phyloP scores from a whole-genome alignment of 2,113 vertebrate species.

The Catharus fuscescens region DNA sequence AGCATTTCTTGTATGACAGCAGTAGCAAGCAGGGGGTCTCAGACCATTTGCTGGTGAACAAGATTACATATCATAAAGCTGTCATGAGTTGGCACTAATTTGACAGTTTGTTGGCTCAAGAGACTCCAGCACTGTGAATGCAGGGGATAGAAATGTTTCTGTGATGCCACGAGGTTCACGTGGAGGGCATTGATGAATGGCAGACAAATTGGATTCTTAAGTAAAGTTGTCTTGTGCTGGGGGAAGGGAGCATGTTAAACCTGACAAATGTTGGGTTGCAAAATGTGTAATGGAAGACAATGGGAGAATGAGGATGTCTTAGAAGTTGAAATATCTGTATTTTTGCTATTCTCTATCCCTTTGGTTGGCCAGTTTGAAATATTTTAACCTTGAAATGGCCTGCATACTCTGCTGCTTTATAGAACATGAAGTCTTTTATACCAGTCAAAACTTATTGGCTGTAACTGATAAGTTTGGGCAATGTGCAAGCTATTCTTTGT shows the following conservation, averaged over 20 bases:
- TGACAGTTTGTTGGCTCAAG: constrained; percentile 70
- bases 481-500: background rate
- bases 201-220: constrained; percentile 55
- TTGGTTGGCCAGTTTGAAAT: background rate
- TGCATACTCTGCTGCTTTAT: background rate
- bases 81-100: constrained; percentile 69
- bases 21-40: constrained; percentile 60
- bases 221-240: constrained; percentile 30
- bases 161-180: constrained; percentile 35
- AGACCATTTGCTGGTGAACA: constrained; percentile 67
- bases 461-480: background rate
- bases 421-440: background rate
- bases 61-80: constrained; percentile 73
- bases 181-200: constrained; percentile 56
- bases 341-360: background rate
- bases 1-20: constrained; percentile 51
- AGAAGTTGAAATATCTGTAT: background rate
- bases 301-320: background rate
- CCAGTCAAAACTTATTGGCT: background rate
- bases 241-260: background rate
- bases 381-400: background rate
- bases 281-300: background rate
- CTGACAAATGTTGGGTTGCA: background rate
- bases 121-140: constrained; percentile 36
- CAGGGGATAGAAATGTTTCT: constrained; percentile 51